These are phyloP conservation scores for Hippocampus comes DNA, from an alignment of 2,113 vertebrate genomes.

Conservation along the genomic window DNA sequence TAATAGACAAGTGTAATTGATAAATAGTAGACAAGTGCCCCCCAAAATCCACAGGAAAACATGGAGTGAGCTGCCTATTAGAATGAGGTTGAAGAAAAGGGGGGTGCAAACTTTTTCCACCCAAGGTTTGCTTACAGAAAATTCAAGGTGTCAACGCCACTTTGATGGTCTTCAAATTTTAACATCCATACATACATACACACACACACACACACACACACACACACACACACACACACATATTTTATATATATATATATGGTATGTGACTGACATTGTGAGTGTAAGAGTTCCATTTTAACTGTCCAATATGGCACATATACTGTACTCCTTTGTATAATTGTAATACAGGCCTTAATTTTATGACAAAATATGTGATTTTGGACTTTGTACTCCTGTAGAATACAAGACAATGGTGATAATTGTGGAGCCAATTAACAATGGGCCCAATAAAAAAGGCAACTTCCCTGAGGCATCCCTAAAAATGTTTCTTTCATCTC, in stretches of 20 bases:
- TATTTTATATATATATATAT: too few species aligned
- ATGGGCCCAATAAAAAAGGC: slow-evolving; percentile 29
- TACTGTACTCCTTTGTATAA: slow-evolving; percentile 20
- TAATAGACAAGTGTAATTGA: slow-evolving; percentile 69
- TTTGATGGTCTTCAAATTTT: slow-evolving; percentile 8
- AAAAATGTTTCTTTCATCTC: slow-evolving; percentile 49
- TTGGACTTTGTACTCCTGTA: slow-evolving; percentile 18
- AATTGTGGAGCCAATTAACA: slow-evolving; percentile 32
- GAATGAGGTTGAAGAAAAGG: background rate
- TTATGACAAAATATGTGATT: background rate
- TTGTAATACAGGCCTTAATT: slow-evolving; percentile 1
- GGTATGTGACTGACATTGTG: too few species aligned
- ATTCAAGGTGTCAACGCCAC: slow-evolving; percentile 18
- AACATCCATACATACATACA: slow-evolving; percentile 28
- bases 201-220: too few species aligned
- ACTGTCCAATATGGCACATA: background rate
- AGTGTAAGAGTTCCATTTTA: background rate
- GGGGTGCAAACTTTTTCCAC: background rate
- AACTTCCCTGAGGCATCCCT: slow-evolving; percentile 58
- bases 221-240: too few species aligned
- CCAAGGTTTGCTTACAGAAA: background rate
- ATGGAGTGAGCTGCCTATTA: background rate
- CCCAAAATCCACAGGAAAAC: background rate
- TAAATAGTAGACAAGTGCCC: slow-evolving; percentile 47
- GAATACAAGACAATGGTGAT: slow-evolving; percentile 52